A percentile compares a stretch with the other conserved stretches of the same genome.
Evolutionary conservation across 2,113 vertebrate species (phyloP).

Genomic region (Cheilinus undulatus): DNA sequence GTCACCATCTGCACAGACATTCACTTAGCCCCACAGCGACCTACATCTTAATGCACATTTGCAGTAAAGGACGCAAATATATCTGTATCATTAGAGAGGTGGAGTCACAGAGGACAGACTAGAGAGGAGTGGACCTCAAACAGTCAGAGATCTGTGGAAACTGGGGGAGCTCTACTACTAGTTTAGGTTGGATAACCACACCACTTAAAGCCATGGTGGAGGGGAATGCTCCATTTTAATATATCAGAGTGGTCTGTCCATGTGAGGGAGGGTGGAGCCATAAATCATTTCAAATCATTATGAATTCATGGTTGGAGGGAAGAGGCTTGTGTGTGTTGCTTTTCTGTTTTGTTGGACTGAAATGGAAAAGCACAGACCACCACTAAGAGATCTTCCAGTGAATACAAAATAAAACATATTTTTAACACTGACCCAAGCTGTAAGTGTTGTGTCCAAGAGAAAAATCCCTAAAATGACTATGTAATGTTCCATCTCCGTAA

Average conservation of each 20-base stretch:
- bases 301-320: slow-evolving; percentile 63
- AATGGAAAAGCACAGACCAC: slow-evolving; percentile 37
- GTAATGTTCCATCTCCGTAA: background rate
- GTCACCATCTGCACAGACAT: slow-evolving; percentile 60
- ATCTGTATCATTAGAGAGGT: slow-evolving; percentile 64
- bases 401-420: slow-evolving; percentile 22
- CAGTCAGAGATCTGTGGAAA: slow-evolving; percentile 14
- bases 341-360: slow-evolving; percentile 39
- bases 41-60: slow-evolving; percentile 77
- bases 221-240: slow-evolving; percentile 72
- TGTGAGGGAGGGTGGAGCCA: slow-evolving; percentile 43
- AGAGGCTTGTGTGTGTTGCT: slow-evolving; percentile 23
- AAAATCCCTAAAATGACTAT: background rate
- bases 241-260: slow-evolving; percentile 76
- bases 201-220: slow-evolving; percentile 16
- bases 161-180: slow-evolving; percentile 41
- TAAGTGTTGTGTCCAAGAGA: background rate
- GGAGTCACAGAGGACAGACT: slow-evolving; percentile 45
- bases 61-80: slow-evolving; percentile 74
- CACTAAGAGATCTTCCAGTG: slow-evolving; percentile 29
- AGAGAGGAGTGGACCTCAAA: slow-evolving; percentile 22
- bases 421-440: slow-evolving; percentile 15
- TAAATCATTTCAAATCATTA: slow-evolving; percentile 80
- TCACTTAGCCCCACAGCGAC: slow-evolving; percentile 75
- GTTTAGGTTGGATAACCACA: slow-evolving; percentile 54